Percentiles rank a stretch among this genome's conserved stretches.
These are phyloP conservation scores for Callorhinus ursinus DNA, from an alignment of 2,113 vertebrate genomes.

Conservation along the genomic window DNA sequence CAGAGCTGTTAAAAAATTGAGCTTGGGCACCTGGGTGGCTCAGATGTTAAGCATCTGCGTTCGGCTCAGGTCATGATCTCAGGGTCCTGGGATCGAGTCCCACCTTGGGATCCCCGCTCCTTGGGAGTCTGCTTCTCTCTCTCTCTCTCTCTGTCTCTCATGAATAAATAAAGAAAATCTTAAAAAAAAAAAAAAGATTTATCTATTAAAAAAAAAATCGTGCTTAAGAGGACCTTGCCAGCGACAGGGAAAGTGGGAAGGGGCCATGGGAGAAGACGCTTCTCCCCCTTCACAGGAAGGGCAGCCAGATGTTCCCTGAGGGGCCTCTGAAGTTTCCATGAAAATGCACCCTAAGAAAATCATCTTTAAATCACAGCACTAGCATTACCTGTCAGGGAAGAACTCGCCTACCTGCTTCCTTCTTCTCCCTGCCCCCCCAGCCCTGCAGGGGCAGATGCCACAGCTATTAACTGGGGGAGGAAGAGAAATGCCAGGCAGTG, in stretches of 20 bases:
- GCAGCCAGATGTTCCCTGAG: not conserved
- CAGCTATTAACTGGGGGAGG: not conserved
- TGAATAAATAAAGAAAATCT: too few relatives aligned
- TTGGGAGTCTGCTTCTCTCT: too few relatives aligned
- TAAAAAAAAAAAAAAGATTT: too few relatives aligned
- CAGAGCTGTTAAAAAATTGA: not conserved
- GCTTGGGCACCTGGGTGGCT: too few relatives aligned
- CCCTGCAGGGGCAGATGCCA: not conserved
- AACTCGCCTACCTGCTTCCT: not conserved
- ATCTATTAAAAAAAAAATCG: not conserved
- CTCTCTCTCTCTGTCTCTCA: too few relatives aligned
- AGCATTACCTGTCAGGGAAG: not conserved
- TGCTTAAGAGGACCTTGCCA: too few relatives aligned
- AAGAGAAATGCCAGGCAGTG: not conserved
- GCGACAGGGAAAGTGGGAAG: not conserved
- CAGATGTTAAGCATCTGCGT: too few relatives aligned
- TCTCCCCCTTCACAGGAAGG: not conserved
- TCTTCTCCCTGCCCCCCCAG: not conserved
- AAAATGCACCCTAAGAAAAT: too few relatives aligned
- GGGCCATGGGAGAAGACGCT: not conserved
- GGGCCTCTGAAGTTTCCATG: too few relatives aligned
- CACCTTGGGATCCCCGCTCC: too few relatives aligned
- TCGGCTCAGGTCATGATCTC: too few relatives aligned
- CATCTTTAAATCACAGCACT: not conserved
- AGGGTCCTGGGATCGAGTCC: too few relatives aligned